phyloP scores from a whole-genome alignment of 2,113 vertebrate genomes.

The Oreochromis aureus region DNA sequence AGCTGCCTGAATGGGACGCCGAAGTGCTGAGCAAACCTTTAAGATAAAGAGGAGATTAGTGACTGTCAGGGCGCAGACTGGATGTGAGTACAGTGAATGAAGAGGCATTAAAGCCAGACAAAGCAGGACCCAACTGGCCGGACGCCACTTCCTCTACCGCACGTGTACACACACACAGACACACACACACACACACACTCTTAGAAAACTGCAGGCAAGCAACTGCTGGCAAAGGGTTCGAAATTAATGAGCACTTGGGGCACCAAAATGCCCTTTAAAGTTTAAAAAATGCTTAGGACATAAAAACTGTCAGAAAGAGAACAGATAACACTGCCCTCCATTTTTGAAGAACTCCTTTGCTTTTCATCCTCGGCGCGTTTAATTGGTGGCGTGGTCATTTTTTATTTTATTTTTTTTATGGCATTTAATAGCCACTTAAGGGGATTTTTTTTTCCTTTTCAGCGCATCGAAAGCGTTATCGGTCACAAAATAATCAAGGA shows the following conservation, averaged over 20 bases:
- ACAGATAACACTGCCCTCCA: neutral
- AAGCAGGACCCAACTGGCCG: constrained; percentile 39
- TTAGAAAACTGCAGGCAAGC: constrained; percentile 43
- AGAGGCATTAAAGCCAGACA: constrained; percentile 61
- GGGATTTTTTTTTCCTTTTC: neutral
- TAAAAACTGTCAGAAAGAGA: neutral
- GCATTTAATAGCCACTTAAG: neutral
- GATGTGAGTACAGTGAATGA: constrained; percentile 48
- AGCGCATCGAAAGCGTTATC: neutral
- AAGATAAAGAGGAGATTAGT: constrained; percentile 66
- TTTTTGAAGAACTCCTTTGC: neutral
- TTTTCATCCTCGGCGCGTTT: neutral
- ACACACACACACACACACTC: neutral
- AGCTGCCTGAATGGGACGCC: constrained; percentile 12
- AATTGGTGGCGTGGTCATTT: neutral
- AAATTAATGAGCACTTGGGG: constrained; percentile 32
- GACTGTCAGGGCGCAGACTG: constrained; percentile 32
- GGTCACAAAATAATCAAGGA: constrained; percentile 28
- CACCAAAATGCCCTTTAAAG: constrained; percentile 36
- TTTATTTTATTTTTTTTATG: neutral
- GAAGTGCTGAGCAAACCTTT: constrained; percentile 66
- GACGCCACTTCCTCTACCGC: constrained; percentile 45
- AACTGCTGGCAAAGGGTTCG: constrained; percentile 23
- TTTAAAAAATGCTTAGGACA: constrained; percentile 25
- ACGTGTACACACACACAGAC: neutral